phyloP scores from a whole-genome alignment of 2,113 vertebrate species.

The Artemisiospiza belli region DNA sequence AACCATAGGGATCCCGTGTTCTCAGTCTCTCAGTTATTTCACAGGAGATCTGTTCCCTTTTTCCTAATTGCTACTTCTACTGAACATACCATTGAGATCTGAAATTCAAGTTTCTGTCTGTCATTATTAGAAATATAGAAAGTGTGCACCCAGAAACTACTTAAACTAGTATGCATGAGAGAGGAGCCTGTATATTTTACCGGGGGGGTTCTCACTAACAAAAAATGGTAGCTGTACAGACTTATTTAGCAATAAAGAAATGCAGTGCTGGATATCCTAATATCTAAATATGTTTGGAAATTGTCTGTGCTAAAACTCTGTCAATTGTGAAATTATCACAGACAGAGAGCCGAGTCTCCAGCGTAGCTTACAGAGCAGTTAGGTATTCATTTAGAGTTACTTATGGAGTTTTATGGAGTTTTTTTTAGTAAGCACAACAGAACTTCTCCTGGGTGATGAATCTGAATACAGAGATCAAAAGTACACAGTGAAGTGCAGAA shows the following conservation, averaged over 20 bases:
- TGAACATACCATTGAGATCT: constrained; percentile 21
- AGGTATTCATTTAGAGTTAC: not conserved
- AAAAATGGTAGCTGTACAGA: not conserved
- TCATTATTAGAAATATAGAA: not conserved
- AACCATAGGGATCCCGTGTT: not conserved
- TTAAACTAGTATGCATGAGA: not conserved
- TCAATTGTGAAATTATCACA: not conserved
- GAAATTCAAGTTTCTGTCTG: not conserved
- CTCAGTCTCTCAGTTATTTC: not conserved
- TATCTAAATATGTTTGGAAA: not conserved
- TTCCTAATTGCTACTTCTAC: constrained; percentile 40
- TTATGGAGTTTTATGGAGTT: not conserved
- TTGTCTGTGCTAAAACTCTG: not conserved
- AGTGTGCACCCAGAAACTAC: not conserved
- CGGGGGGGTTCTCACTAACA: not conserved
- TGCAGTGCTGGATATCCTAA: not conserved
- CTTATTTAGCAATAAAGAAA: not conserved
- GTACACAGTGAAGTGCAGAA: not conserved
- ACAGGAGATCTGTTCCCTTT: constrained; percentile 51
- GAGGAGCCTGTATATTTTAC: not conserved
- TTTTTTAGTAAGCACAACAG: not conserved
- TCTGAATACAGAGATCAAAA: not conserved
- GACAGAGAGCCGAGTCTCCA: not conserved
- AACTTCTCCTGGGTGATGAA: not conserved
- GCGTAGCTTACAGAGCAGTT: not conserved